Conservation (phyloP, 2,888 invertebrate genomes). For the Lasioglossum zephyrum region DNA sequence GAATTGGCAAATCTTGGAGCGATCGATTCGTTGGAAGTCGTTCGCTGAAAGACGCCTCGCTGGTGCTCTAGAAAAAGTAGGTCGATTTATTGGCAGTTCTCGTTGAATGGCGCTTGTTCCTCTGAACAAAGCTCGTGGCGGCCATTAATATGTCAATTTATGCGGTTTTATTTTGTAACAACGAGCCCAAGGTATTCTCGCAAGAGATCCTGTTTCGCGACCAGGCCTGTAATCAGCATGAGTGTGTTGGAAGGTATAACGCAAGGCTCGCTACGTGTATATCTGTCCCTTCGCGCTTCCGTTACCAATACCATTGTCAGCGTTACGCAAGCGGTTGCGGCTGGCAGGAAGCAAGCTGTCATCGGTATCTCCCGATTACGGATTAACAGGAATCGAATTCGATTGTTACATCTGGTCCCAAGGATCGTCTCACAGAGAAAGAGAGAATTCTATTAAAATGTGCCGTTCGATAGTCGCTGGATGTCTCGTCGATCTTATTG, state of each 20-base stretch:
- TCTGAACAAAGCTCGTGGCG: neutral
- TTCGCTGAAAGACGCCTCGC: neutral
- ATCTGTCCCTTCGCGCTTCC: conserved; percentile 15
- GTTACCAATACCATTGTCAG: conserved; percentile 15
- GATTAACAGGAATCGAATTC: neutral
- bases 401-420: neutral
- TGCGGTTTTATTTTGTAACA: conserved; percentile 5
- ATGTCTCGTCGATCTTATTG: conserved; percentile 45
- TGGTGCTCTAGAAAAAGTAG: neutral
- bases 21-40: neutral
- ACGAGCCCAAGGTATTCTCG: neutral
- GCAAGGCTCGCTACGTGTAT: neutral
- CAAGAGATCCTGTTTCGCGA: conserved; percentile 1
- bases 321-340: neutral
- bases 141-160: conserved; percentile 8
- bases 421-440: neutral
- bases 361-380: conserved; percentile 14
- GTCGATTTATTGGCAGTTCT: conserved; percentile 4
- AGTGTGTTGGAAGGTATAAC: neutral
- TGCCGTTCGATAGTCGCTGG: neutral
- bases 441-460: neutral
- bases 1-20: neutral
- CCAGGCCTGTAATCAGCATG: neutral
- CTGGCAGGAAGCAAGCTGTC: conserved; percentile 9
- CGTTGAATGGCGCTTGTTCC: neutral